phyloP scores from a whole-genome alignment of 1,140 invertebrate species.

The Rhopalosiphum maidis region DNA sequence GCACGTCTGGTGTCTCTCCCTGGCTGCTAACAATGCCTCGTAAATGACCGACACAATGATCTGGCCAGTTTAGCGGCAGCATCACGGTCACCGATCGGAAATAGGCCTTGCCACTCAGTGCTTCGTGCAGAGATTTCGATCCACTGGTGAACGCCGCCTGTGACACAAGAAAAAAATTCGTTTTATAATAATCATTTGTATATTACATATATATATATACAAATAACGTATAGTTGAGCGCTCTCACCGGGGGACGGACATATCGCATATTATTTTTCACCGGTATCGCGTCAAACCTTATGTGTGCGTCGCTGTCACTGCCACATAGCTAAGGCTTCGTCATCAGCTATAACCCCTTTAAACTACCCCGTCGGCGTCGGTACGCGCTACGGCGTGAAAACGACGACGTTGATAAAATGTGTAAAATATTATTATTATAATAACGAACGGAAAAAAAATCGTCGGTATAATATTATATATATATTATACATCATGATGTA shows the following conservation, averaged over 20 bases:
- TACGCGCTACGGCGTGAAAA: conserved; percentile 22
- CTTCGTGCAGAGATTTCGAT: conserved; percentile 66
- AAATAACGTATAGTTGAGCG: neutral
- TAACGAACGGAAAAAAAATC: neutral
- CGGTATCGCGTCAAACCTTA: conserved; percentile 41
- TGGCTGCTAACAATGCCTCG: conserved; percentile 61
- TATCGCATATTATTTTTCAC: conserved; percentile 18
- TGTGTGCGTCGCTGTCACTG: neutral
- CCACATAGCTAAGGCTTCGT: neutral
- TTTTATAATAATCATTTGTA: neutral
- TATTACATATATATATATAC: neutral
- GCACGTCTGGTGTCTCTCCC: conserved; percentile 66
- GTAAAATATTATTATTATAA: neutral
- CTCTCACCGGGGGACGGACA: neutral
- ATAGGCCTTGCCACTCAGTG: conserved; percentile 67
- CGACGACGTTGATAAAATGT: conserved; percentile 19
- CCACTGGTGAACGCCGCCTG: conserved; percentile 66
- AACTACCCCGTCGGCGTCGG: neutral
- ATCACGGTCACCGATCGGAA: conserved; percentile 67
- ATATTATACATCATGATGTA: neutral
- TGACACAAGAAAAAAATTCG: conserved; percentile 60
- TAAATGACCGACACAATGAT: conserved; percentile 63
- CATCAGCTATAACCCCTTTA: neutral
- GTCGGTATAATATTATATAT: neutral
- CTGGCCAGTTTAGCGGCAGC: conserved; percentile 67